A percentile compares a stretch with the other conserved stretches of the same genome.
phyloP scores from a whole-genome alignment of 1,140 invertebrate genomes.

The Heliconius eleuchia region DNA sequence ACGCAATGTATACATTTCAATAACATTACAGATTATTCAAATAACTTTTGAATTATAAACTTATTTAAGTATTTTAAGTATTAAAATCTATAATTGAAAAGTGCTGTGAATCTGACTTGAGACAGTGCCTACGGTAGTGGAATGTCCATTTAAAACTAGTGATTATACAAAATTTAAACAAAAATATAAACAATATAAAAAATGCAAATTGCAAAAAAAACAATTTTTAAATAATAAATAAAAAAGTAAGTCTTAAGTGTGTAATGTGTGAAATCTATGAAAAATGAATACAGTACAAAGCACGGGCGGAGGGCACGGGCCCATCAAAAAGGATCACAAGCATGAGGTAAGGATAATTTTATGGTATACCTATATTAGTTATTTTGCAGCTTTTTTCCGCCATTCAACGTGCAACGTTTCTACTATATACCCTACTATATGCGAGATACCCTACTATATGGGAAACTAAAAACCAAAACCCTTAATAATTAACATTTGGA shows the following conservation, averaged over 20 bases:
- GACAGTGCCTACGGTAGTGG: conserved; percentile 54
- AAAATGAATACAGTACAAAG: conserved; percentile 79
- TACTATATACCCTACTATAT: neutral
- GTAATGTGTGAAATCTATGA: conserved; percentile 24
- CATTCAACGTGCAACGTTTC: neutral
- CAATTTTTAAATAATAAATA: neutral
- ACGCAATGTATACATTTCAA: too few species aligned
- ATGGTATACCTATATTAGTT: neutral
- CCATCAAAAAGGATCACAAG: conserved; percentile 75
- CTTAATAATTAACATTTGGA: neutral
- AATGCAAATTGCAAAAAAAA: neutral
- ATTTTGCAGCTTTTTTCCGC: neutral
- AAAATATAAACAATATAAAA: conserved; percentile 5
- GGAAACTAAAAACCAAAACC: too few species aligned
- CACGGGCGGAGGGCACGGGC: conserved; percentile 69
- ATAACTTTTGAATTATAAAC: too few species aligned
- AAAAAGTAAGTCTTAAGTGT: conserved; percentile 17
- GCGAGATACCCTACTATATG: neutral
- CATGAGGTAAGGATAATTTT: conserved; percentile 61
- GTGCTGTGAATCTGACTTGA: conserved; percentile 34
- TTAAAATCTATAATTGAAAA: neutral
- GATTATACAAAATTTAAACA: conserved; percentile 31
- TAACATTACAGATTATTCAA: too few species aligned
- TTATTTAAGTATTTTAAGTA: too few species aligned
- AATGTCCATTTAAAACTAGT: conserved; percentile 58